Base-by-base conservation (phyloP, 2,888 invertebrate species). In the Drosophila barbarae region DNA sequence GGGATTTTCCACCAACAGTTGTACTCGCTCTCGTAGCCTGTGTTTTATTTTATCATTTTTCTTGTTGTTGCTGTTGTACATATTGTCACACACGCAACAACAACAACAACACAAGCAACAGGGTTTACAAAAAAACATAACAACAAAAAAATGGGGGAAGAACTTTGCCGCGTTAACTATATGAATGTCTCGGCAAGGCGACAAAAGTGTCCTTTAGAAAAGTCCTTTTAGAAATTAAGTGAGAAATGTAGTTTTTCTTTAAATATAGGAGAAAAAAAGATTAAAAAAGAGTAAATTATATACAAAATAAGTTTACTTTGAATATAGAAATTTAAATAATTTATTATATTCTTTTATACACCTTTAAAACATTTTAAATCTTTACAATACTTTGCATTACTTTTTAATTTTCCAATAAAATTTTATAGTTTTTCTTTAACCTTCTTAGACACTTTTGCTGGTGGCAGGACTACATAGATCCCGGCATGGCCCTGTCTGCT, bases 1-100 rank as follows among this genome's bases (percentile, higher is more conserved):
- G 81, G 77, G 76, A 84, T 84, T 81, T 83, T 78, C 77, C 78
- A 46, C 66, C 61, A 67, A 55, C 79, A 72, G 76, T 76, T 74
- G 66, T 76, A 69, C 49, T 65, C 69, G 41, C 69, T 54, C 69
- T 42, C 59, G 64, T 64, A 18, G 64, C 36, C 50, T 18, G 49
- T 35, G 30, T 42, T 55, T 55, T 46, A 21, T 46, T 46, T 46
- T 46, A 28, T 63, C 8, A n/a, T 26, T 50, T 35, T 38, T 53
- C 12, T 21, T 39, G 39, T 21, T 39, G 56, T 56, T 56, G 57
- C 41, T 64, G 65, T 65, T 56, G 71, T 71, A 60, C 61, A 70
- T 63, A 71, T 68, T 57, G 66, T 64, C 70, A 58, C 73, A 73
- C 49, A 65, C 53, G 51, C 61, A 74, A 32, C 51, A 66, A 54